These are phyloP conservation scores for Melanotaenia maccullochi DNA, from an alignment of 2,797 vertebrate species.

Conservation along the genomic window DNA sequence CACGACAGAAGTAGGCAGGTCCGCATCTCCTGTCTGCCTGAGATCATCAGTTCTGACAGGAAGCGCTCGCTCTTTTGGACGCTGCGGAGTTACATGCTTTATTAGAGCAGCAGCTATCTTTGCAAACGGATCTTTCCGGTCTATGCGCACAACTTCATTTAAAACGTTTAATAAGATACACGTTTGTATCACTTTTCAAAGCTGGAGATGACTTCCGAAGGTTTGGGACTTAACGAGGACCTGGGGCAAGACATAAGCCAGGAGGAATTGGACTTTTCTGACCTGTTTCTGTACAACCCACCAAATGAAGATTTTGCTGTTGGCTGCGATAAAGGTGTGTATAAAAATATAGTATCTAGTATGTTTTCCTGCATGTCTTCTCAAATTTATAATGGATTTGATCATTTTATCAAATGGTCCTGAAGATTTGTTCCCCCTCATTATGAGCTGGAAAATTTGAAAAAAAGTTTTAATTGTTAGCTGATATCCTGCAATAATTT, in stretches of 20 bases:
- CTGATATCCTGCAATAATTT: slow-evolving; percentile 26
- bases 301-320: slow-evolving; percentile 78
- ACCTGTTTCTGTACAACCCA: slow-evolving; percentile 87
- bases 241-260: slow-evolving; percentile 79
- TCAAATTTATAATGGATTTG: neutral
- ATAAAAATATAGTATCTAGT: neutral
- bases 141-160: neutral
- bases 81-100: slow-evolving; percentile 12
- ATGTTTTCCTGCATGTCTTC: neutral
- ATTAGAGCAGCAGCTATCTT: slow-evolving; percentile 37
- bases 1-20: neutral
- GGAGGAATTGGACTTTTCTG: slow-evolving; percentile 91
- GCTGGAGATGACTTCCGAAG: slow-evolving; percentile 70
- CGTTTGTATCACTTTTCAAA: neutral
- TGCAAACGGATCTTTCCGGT: neutral
- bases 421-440: neutral
- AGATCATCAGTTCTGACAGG: slow-evolving; percentile 64
- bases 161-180: neutral
- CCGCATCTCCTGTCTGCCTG: slow-evolving; percentile 29
- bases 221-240: slow-evolving; percentile 61
- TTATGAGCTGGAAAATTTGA: neutral
- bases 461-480: slow-evolving; percentile 27
- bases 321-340: slow-evolving; percentile 84
- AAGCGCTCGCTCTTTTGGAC: slow-evolving; percentile 37
- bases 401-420: neutral